Base-by-base conservation (phyloP, 2,113 vertebrate genomes). In the Merops nubicus region DNA sequence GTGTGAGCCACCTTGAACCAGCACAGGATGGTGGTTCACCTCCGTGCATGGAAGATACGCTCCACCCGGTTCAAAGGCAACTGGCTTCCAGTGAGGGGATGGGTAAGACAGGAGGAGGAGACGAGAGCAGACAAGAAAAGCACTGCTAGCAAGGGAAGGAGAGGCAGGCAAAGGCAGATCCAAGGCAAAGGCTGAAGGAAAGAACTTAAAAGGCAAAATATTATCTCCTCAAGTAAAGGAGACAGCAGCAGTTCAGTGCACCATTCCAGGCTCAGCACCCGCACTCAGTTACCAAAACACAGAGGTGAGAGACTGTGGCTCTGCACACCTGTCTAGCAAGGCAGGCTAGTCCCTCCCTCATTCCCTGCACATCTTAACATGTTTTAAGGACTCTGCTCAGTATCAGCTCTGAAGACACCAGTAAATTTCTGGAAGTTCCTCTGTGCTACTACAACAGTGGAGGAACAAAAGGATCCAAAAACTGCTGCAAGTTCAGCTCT, bases 11-110 rank as follows among this genome's bases (percentile, higher is more conserved):
- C 21, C 60, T 40, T 36, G 83, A 91, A 43, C 17, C 36, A 81
- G 54, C 1, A 3, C 0, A 0, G 87, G 57, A 76, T 1, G 3
- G 1, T 17, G n/a, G 40, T 43, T 87, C 60, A 29, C 51, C 43
- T 29, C 80, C 76, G 43, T 8, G 29, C 29, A 54, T 0, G 29
- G 18, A 21, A 92, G 54, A 48, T 25, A n/a, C 0, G 2, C 53
- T 69, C 40, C 2, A 2, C 26, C 53, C 62, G 43, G 17, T 48
- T 89, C 77, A 82, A 91, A 73, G 65, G 69, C 63, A 92, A 67
- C 31, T 34, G 16, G 29, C 38, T 75, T 78, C 33, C 29, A 56
- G 34, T 31, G 11, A 76, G 21, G 31, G 73, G 9, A 60, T 1
- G 3, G 57, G 87, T 29, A 78, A 59, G 22, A 67, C 1, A 2